A percentile compares a stretch with the other conserved stretches of the same genome.
Evolutionary conservation across 2,888 invertebrate genomes (phyloP).

Genomic region (Sthenelais limicola): DNA sequence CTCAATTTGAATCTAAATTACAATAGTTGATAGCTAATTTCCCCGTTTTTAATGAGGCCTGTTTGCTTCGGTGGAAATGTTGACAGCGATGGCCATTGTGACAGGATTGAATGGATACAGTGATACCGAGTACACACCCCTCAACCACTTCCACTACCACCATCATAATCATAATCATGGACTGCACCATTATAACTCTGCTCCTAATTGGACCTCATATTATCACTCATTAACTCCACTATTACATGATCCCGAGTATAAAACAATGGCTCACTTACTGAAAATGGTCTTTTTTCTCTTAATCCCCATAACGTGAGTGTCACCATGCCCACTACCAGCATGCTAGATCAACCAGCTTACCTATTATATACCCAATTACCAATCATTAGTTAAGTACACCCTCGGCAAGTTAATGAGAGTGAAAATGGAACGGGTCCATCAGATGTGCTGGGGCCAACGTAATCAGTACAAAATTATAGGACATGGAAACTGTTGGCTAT

Average conservation of each 20-base stretch:
- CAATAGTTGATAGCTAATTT: constrained; percentile 34
- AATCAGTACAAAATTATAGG: constrained; percentile 18
- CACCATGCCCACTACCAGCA: constrained; percentile 8
- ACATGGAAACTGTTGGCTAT: constrained; percentile 1
- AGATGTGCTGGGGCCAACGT: background rate
- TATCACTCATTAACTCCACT: constrained; percentile 14
- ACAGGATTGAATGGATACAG: too few relatives aligned
- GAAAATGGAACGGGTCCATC: background rate
- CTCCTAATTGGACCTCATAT: constrained; percentile 35
- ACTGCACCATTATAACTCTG: background rate
- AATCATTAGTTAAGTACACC: constrained; percentile 25
- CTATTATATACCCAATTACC: constrained; percentile 24
- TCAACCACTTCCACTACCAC: too few relatives aligned
- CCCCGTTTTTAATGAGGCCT: constrained; percentile 7
- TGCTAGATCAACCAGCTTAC: background rate
- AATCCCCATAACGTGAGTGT: constrained; percentile 26
- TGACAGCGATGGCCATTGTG: too few relatives aligned
- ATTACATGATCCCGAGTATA: constrained; percentile 29
- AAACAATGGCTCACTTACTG: constrained; percentile 22
- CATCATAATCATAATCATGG: too few relatives aligned
- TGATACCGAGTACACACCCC: too few relatives aligned
- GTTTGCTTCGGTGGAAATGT: too few relatives aligned
- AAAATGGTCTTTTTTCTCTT: constrained; percentile 5
- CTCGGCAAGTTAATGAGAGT: background rate
- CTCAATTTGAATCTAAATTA: constrained; percentile 38